Evolutionary conservation across 2,888 invertebrate species (phyloP), one percentile per base, ranked within the genome.

Genomic region (Drosophila neoperkinsi): DNA sequence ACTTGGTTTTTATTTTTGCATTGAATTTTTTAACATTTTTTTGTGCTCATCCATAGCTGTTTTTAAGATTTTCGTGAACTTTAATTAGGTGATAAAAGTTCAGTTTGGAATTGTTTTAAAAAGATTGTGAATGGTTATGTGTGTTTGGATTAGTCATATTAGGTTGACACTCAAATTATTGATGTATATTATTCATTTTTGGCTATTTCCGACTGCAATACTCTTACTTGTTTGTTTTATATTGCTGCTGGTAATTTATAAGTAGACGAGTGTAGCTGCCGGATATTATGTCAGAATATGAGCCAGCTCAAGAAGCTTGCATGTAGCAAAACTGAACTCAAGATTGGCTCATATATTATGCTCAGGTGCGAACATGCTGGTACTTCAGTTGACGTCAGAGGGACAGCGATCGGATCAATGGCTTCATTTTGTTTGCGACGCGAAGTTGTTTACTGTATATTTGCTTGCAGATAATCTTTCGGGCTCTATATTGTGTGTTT

Each of bases 51-150:
- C 66, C 53, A 43, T 4, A 33, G 50, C 36, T 25, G 31, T 33
- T 18, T 28, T 53, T 59, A 36, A 59, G 49, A 34, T 60, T 62
- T 61, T 64, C 18, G 60, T 46, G 36, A 51, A 53, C 58, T 30
- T 69, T 78, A 75, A 78, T 81, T 78, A 57, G 55, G 33, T 60
- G 61, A 78, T 78, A 70, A 81, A 76, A 56, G 21, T 31, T 51
- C 30, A 34, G 60, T 43, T 43, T 18, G 21, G 56, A 38, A 49
- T 60, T 65, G 41, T 33, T 33, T 34, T 51, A 36, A 60, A 70
- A 64, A 64, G 16, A 16, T 25, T 21, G 16, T 16, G 21, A 46
- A 46, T 46, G 3, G 33, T 69, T 59, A 69, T 59, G 43, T 50
- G 60, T 57, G 46, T 58, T 58, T 69, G 13, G 25, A 73, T 59